These are phyloP conservation scores for Apotomis capreana DNA, from an alignment of 2,888 invertebrate species.

Conservation along the genomic window DNA sequence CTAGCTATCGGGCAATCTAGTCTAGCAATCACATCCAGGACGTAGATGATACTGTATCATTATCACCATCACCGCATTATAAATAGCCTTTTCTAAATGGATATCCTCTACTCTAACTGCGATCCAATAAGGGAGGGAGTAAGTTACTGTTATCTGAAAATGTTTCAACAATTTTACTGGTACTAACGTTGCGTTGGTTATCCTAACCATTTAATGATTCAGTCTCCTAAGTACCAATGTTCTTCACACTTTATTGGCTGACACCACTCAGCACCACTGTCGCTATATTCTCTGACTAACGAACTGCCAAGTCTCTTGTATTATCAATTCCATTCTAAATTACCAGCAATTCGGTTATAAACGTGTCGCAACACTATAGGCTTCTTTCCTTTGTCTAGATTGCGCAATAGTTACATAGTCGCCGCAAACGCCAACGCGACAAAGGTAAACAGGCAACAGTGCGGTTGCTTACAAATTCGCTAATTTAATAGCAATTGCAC, in stretches of 20 bases:
- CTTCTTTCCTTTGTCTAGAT: constrained; percentile 35
- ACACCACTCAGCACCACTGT: neutral
- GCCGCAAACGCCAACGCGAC: constrained; percentile 38
- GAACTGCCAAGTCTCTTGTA: constrained; percentile 2
- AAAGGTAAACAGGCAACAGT: constrained; percentile 36
- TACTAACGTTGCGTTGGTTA: neutral
- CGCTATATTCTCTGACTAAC: neutral
- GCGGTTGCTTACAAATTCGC: constrained; percentile 42
- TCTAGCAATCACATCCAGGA: neutral
- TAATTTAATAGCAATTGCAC: constrained; percentile 41
- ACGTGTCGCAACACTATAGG: constrained; percentile 27
- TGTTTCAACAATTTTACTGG: neutral
- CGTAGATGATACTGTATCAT: neutral
- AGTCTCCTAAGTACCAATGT: neutral
- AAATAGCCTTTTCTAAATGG: too few species aligned
- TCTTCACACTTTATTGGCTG: constrained; percentile 16
- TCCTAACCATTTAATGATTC: neutral
- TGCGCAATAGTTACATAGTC: constrained; percentile 29
- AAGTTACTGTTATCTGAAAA: neutral
- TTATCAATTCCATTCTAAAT: constrained; percentile 14
- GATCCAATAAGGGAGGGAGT: neutral
- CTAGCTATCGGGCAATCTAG: neutral
- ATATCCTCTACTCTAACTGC: neutral
- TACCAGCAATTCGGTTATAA: constrained; percentile 21
- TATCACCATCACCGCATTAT: too few species aligned